Evolutionary conservation across 2,113 vertebrate genomes (phyloP).

Genomic region (Ramphastos sulfuratus): DNA sequence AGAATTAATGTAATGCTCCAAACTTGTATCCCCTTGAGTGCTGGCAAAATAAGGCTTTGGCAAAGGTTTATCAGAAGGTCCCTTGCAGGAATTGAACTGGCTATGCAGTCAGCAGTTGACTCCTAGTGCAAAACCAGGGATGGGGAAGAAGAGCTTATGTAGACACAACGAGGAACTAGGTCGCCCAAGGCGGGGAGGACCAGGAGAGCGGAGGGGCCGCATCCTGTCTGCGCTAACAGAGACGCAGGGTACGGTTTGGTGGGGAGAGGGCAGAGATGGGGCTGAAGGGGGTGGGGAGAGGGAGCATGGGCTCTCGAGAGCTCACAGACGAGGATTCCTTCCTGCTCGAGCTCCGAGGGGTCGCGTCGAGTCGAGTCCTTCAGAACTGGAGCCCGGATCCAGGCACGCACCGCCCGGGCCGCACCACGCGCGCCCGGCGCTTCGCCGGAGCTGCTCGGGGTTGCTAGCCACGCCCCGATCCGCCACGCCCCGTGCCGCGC

Average conservation of each 20-base stretch:
- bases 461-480: too few relatives aligned
- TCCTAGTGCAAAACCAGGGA: too few relatives aligned
- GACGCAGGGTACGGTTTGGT: background rate
- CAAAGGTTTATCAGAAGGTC: background rate
- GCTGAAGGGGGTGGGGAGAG: background rate
- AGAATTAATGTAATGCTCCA: background rate
- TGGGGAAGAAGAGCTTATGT: fast-evolving
- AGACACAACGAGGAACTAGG: background rate
- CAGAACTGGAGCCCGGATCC: background rate
- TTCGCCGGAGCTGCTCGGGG: too few relatives aligned
- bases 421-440: too few relatives aligned
- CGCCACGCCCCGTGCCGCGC: background rate
- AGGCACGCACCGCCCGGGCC: background rate
- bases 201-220: background rate
- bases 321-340: fast-evolving
- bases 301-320: too few relatives aligned
- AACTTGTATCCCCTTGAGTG: background rate
- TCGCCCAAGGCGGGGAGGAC: background rate
- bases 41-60: background rate
- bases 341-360: background rate
- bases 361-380: too few relatives aligned
- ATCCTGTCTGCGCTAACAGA: fast-evolving
- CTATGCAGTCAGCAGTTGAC: fast-evolving
- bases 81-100: background rate
- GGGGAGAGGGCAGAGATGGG: background rate